Base-by-base conservation (phyloP, 1,140 invertebrate species). In the Plectus sambesii region DNA sequence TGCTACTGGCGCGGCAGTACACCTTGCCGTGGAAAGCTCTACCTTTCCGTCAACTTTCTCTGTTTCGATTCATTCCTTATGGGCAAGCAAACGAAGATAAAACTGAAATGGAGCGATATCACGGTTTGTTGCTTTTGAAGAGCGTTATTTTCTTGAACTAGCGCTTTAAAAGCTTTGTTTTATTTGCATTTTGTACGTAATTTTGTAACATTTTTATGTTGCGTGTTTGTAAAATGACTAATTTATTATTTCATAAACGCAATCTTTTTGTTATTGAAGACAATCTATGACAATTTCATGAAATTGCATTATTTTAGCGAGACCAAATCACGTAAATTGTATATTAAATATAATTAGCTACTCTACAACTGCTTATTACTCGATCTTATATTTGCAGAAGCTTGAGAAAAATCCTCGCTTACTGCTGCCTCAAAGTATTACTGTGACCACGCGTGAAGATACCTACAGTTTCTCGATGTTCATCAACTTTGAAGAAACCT, bases 31-130 rank as follows among this genome's bases (percentile, higher is more conserved):
- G 92, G 92, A 30, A 90, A 87, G 82, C 74, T 97, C 59, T 98
- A 96, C 69, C 77, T 97, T 12, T 92, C 88, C 40, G 80, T 97
- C 37, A 87, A 90, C 67, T 86, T 93, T 70, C 76, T 93, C 62
- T 93, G 87, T 67, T 98, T 97, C 72, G 86, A 96, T 72, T 85
- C 88, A 3, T 90, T 87, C 62, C 82, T 94, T 62, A 78, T 96
- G 67, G 87, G 88, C 15, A 81, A 80, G 50, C 85, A 93, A 70
- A 85, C 83, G 5, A 85, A 85, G 65, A 74, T 94, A 19, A 80
- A 84, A 49, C 79, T 94, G 37, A 75, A 87, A 65, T 79, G 76
- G 75, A 72, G 72, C 25, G 77, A 79, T 51, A 72, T 78, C 40
- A 72, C 67, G 25, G 76, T 77, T 61, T 65, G 61, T 61, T 29